Evolutionary conservation across 2,113 vertebrate species (phyloP).

Genomic region (Myotis lucifugus): DNA sequence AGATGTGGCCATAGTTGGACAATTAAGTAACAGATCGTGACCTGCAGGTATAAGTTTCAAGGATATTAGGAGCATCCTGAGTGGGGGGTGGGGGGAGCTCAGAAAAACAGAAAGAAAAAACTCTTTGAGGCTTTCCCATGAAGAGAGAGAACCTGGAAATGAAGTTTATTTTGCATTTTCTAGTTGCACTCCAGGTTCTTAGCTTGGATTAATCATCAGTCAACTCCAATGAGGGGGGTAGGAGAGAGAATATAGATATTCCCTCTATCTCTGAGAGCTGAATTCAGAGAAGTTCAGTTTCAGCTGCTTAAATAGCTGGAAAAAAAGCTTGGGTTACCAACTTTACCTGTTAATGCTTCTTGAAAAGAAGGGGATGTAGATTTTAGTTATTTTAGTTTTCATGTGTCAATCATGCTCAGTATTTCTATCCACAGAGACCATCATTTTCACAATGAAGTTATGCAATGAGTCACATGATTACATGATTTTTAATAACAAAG

Average conservation of each 20-base stretch:
- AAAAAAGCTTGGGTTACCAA: neutral
- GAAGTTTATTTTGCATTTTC: neutral
- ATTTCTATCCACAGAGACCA: neutral
- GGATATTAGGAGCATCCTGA: neutral
- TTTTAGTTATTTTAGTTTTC: conserved; percentile 58
- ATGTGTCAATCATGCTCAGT: neutral
- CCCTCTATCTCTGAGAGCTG: neutral
- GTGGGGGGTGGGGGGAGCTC: neutral
- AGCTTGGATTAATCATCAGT: neutral
- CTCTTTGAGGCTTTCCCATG: neutral
- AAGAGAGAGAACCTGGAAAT: conserved; percentile 57
- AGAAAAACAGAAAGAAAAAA: neutral
- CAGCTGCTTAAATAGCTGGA: neutral
- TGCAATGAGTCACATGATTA: neutral
- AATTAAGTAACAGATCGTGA: neutral
- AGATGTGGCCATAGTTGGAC: neutral
- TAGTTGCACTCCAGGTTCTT: neutral
- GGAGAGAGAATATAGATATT: neutral
- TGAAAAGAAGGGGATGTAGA: neutral
- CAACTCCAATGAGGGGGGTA: neutral
- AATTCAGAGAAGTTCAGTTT: neutral
- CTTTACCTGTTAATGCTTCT: conserved; percentile 10
- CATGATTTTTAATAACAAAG: neutral
- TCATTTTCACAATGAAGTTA: conserved; percentile 10
- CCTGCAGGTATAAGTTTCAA: neutral